These are phyloP conservation scores for Porites lutea DNA, from an alignment of 64 coral and sea anemone genomes.

Conservation along the genomic window DNA sequence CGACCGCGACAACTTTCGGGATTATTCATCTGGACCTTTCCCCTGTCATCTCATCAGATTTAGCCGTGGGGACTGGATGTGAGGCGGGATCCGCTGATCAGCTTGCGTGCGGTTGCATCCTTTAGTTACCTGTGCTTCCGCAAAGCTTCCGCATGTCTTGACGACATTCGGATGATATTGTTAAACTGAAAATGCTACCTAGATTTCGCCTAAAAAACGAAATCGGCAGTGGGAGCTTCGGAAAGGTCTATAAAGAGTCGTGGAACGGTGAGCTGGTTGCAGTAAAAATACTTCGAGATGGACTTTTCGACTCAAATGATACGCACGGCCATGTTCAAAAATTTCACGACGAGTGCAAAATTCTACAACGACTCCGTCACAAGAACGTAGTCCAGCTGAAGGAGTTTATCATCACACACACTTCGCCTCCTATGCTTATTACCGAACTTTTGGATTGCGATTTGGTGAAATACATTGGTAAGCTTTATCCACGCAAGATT, in stretches of 20 bases:
- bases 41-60: no score
- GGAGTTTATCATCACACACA: not conserved
- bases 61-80: no score
- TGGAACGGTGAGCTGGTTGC: not conserved
- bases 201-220: not conserved
- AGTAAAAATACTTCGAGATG: not conserved
- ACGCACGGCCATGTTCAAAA: not conserved
- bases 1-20: no score
- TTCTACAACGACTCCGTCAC: slow-evolving; percentile 40
- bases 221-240: slow-evolving; percentile 6
- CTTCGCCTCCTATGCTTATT: slow-evolving; percentile 50
- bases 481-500: slow-evolving; percentile 18
- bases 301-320: not conserved
- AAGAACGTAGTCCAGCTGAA: slow-evolving; percentile 53
- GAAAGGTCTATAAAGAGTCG: not conserved
- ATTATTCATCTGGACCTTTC: no score
- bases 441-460: slow-evolving; percentile 71
- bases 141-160: no score
- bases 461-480: slow-evolving; percentile 30
- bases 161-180: no score
- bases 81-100: no score
- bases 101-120: no score
- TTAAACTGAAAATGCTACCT: no score
- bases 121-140: no score
- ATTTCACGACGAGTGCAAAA: slow-evolving; percentile 47